Percentiles rank a stretch among this genome's conserved stretches.
phyloP scores from a whole-genome alignment of 1,140 invertebrate genomes.

The Papilio machaon region DNA sequence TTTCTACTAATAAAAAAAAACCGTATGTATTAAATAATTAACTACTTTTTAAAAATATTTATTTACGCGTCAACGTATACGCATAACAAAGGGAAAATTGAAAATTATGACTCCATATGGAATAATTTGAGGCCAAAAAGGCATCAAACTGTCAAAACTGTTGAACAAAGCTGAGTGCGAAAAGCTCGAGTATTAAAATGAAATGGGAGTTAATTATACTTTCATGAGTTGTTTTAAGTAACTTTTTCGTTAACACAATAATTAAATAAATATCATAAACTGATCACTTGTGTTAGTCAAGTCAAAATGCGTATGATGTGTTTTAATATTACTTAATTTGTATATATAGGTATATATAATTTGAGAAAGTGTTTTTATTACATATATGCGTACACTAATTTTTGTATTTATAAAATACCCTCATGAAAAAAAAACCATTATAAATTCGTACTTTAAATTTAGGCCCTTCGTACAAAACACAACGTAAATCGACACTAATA shows the following conservation, averaged over 20 bases:
- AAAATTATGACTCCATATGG: slow-evolving; percentile 10
- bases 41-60: neutral
- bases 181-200: neutral
- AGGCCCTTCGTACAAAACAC: too few relatives aligned
- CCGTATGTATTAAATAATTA: neutral
- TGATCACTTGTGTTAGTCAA: neutral
- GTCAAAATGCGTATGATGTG: neutral
- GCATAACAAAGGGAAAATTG: slow-evolving; percentile 10
- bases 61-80: neutral
- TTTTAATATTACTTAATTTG: too few relatives aligned
- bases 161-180: neutral
- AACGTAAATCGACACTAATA: too few relatives aligned
- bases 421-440: too few relatives aligned
- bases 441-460: too few relatives aligned
- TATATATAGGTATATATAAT: too few relatives aligned
- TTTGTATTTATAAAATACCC: too few relatives aligned
- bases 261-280: neutral
- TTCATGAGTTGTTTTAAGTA: slow-evolving; percentile 8
- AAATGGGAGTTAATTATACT: slow-evolving; percentile 19
- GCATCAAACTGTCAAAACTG: slow-evolving; percentile 24
- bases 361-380: too few relatives aligned
- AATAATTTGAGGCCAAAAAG: slow-evolving; percentile 4
- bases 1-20: too few relatives aligned
- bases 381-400: too few relatives aligned
- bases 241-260: neutral